A percentile compares a stretch with the other conserved stretches of the same genome.
Conservation (phyloP, 2,797 vertebrate genomes). For the Chloroceryle amazona region DNA sequence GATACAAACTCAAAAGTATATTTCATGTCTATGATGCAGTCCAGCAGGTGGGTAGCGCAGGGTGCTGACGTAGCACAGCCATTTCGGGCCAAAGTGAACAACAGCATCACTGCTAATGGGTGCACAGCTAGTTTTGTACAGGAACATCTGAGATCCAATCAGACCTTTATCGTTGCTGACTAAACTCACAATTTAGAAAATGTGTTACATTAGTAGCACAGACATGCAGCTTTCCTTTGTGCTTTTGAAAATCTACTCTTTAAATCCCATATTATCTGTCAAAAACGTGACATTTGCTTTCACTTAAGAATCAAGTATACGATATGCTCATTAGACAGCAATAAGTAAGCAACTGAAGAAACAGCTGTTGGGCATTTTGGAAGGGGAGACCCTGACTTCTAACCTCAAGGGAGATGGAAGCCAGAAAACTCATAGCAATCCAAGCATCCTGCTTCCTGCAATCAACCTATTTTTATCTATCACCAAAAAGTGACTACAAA, state of each 20-base stretch:
- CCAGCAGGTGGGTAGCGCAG: background rate
- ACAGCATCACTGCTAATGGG: background rate
- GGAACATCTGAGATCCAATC: background rate
- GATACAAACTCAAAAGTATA: background rate
- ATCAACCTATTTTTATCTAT: background rate
- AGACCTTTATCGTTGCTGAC: background rate
- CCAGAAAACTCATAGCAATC: background rate
- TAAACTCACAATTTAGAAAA: background rate
- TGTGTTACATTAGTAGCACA: background rate
- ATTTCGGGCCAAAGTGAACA: background rate
- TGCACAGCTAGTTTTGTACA: background rate
- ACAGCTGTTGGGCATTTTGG: background rate
- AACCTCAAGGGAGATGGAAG: background rate
- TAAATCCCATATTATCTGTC: background rate
- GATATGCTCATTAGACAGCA: background rate
- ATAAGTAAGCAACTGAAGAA: constrained; percentile 6
- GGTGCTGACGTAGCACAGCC: background rate
- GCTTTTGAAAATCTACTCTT: background rate
- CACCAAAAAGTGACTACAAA: background rate
- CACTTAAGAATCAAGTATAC: background rate
- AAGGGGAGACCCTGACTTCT: background rate
- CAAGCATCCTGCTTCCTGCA: background rate
- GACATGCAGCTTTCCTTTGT: background rate
- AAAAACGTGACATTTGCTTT: constrained; percentile 19
- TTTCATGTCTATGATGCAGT: background rate